Conservation (phyloP, 2,113 vertebrate genomes). For the Polyodon spathula region DNA sequence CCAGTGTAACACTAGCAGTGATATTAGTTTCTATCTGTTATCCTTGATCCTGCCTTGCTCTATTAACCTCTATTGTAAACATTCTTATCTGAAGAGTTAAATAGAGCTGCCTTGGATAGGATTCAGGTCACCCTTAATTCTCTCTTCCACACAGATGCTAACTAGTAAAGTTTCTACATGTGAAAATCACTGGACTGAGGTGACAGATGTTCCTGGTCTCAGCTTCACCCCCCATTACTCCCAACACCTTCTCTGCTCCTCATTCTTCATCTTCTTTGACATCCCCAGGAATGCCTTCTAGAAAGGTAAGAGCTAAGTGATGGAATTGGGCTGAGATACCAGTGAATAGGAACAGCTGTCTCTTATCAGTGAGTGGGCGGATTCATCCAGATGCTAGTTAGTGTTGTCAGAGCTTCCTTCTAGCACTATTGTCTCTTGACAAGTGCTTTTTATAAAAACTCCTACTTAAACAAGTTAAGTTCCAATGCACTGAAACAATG, state of each 20-base stretch:
- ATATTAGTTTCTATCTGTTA: too few relatives aligned
- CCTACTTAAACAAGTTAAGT: too few relatives aligned
- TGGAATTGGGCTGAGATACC: slow-evolving; percentile 7
- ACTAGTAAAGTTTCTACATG: not conserved
- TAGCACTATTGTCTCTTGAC: not conserved
- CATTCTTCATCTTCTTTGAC: not conserved
- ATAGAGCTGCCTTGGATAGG: too few relatives aligned
- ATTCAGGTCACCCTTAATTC: too few relatives aligned
- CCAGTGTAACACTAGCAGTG: too few relatives aligned
- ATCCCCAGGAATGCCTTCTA: slow-evolving; percentile 12
- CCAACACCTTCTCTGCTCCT: not conserved
- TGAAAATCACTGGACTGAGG: slow-evolving; percentile 10
- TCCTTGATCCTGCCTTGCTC: too few relatives aligned
- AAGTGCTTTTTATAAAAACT: too few relatives aligned
- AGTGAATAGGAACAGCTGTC: slow-evolving; percentile 8
- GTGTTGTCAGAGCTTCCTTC: slow-evolving; percentile 9
- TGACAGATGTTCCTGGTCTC: slow-evolving; percentile 5
- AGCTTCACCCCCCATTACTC: not conserved
- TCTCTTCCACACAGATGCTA: too few relatives aligned
- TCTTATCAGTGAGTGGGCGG: slow-evolving; percentile 11
- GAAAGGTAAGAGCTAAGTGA: slow-evolving; percentile 11
- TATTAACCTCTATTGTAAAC: too few relatives aligned
- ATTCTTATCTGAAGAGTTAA: too few relatives aligned
- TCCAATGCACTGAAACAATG: too few relatives aligned
- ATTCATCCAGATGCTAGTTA: slow-evolving; percentile 5